Base-by-base conservation (phyloP, 1,140 invertebrate genomes). In the Galendromus occidentalis region DNA sequence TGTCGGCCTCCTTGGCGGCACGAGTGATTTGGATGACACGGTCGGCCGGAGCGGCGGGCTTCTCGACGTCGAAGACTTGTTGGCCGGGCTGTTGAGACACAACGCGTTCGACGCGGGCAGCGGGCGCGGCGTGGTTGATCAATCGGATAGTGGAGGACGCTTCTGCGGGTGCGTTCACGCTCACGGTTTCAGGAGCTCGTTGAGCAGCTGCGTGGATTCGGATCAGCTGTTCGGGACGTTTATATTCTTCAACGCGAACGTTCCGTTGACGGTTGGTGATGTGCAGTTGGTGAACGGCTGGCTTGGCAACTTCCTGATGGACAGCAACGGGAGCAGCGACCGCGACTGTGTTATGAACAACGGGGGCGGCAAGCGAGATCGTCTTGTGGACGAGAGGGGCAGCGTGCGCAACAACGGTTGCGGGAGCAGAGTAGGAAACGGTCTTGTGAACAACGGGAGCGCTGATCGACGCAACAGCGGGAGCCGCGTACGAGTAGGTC, bases 21-120 rank as follows among this genome's bases (percentile, higher is more conserved):
- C 51, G 51, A 22, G 51, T 59, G 22, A 59, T 59, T 17, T 59
- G 51, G 22, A 59, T 59, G n/a, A 59, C 1, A 33, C 51, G 51
- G 25, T 59, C 51, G 25, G 14, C 51, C 4, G 51, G 51, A 33
- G 25, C 33, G 51, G 51, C 51, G 25, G 51, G 51, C 51, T 59
- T 59, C 51, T 59, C 51, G 22, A 59, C 25, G 9, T 59, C 33
- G 9, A 29, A 59, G 6, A 59, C 22, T 33, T 59, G 22, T 29
- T 29, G 22, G 2, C 51, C 51, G 51, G 25, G 25, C 51, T 59
- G 14, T 22, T 59, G 25, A 25, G 51, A 25, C 1, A 59, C 51
- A 2, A 59, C 51, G 33, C 33, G 51, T 33, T 59, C 51, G 2
- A 59, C 51, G 4, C 51, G 14, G 25, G 51, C 25, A 6, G 51